A percentile compares a stretch with the other conserved stretches of the same genome.
Evolutionary conservation across 2,797 vertebrate species (phyloP).

Genomic region (Tympanoctomys barrerae): DNA sequence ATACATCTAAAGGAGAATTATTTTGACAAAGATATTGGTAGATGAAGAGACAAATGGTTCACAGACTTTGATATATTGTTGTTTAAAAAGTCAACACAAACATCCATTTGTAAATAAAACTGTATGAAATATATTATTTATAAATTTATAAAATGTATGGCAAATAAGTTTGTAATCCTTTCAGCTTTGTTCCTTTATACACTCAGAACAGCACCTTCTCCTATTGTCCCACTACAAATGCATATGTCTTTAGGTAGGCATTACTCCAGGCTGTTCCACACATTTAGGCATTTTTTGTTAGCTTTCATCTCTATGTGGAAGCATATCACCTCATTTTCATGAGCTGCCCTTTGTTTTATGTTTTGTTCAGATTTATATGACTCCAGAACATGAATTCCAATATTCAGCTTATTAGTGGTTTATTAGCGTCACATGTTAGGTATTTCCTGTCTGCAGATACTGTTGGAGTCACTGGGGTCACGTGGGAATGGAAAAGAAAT

Average conservation of each 20-base stretch:
- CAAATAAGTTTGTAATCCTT: not conserved
- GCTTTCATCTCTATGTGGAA: not conserved
- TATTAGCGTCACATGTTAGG: not conserved
- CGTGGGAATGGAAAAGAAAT: rapidly evolving
- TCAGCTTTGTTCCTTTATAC: not conserved
- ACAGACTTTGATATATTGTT: not conserved
- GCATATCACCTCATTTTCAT: not conserved
- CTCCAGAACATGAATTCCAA: not conserved
- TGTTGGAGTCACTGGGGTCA: not conserved
- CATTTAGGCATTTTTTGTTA: not conserved
- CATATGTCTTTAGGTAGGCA: not conserved
- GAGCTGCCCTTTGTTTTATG: not conserved
- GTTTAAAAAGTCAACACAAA: not conserved
- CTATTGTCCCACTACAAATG: not conserved
- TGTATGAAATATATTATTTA: not conserved
- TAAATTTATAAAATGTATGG: not conserved
- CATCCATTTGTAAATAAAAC: not conserved
- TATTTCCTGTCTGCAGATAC: not conserved
- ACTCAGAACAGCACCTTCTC: not conserved
- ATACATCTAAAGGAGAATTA: not conserved
- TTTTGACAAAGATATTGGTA: not conserved
- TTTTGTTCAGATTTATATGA: not conserved
- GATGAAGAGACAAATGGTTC: not conserved
- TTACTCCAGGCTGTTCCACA: not conserved
- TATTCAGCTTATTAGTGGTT: not conserved